Evolutionary conservation across 2,888 invertebrate genomes (phyloP), one percentile per base, ranked within the genome.

Genomic region (Entomobrya proxima): DNA sequence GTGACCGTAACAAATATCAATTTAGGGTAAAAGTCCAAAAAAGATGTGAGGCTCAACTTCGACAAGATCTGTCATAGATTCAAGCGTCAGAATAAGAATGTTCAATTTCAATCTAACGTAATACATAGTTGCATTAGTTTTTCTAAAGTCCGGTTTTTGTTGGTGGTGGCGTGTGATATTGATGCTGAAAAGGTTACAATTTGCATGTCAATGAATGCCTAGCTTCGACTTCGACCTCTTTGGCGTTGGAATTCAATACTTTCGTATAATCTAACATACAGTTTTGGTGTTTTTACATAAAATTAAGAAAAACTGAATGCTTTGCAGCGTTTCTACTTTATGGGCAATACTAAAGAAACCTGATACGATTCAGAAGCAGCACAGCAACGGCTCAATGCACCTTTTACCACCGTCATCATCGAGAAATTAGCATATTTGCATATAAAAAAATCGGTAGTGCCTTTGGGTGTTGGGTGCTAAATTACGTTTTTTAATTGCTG

Each of bases 181-280:
- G 24, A 82, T 64, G 64, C 27, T 50, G 74, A 75, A 76, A 37
- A 37, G 61, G 50, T 82, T 75, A 32, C 24, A 75, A 82, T 75
- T 72, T 75, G 75, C 58, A 82, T 82, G 58, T 61, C 72, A 82
- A 82, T 81, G 58, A 32, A 30, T 74, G 30, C 7, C 24, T 24
- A 1, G 32, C 21, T 69, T 69, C 32, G 30, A 32, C 21, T 61
- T 58, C n/a, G n/a, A n/a, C n/a, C n/a, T 55, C 72, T 47, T n/a
- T 58, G 74, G 74, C 75, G 44, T n/a, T 50, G 24, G 15, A 61
- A 58, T 30, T 15, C 24, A 61, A 44, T 40, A 37, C 30, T 7
- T 44, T 47, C 50, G 32, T 47, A 11, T 40, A 11, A 11, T 11
- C 44, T 40, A 7, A 40, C 44, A 11, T 40, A 40, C n/a, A n/a